phyloP scores from a whole-genome alignment of 2,888 invertebrate species.

The Plagodis pulveraria region DNA sequence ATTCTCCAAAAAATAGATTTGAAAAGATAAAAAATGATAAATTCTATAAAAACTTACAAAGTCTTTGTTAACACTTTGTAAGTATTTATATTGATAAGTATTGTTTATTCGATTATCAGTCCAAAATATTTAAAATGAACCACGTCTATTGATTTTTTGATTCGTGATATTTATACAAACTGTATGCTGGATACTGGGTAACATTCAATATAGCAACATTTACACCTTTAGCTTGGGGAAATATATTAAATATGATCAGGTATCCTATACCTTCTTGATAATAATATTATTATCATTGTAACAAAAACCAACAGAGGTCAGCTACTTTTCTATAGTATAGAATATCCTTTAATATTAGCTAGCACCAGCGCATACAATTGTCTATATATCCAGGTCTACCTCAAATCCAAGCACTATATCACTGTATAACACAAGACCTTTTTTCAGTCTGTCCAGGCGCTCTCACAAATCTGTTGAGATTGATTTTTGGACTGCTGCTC shows the following conservation, averaged over 20 bases:
- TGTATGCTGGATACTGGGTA: no score
- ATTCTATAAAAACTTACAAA: no score
- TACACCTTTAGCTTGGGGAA: no score
- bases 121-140: no score
- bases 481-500: slow-evolving; percentile 81
- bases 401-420: slow-evolving; percentile 49
- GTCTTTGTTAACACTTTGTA: slow-evolving; percentile 3
- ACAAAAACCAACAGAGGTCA: slow-evolving; percentile 1
- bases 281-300: background rate
- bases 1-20: no score
- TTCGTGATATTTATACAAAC: no score
- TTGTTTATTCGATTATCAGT: no score
- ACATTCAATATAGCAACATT: no score
- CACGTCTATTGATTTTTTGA: no score
- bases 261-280: no score
- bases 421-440: slow-evolving; percentile 79
- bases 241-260: no score
- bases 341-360: slow-evolving; percentile 12
- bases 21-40: no score
- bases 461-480: slow-evolving; percentile 76
- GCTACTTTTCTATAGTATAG: slow-evolving; percentile 1
- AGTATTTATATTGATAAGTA: background rate
- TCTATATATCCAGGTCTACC: slow-evolving; percentile 14
- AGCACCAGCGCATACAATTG: slow-evolving; percentile 26
- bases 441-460: slow-evolving; percentile 75